phyloP scores from a whole-genome alignment of 2,797 vertebrate species.

The Xyrichtys novacula region DNA sequence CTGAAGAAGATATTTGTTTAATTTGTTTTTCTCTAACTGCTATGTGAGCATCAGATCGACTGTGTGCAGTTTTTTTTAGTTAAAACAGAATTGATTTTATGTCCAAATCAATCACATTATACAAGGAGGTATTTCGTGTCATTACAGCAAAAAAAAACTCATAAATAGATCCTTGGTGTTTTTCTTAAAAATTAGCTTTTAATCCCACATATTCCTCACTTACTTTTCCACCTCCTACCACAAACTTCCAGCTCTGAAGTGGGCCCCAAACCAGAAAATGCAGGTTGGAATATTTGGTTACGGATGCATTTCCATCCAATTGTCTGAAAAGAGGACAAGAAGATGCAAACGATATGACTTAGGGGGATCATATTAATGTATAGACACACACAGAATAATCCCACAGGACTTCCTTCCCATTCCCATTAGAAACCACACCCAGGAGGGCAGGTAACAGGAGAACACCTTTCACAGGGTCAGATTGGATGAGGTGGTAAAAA shows the following conservation, averaged over 20 bases:
- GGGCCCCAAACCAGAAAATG: slow-evolving; percentile 69
- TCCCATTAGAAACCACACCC: slow-evolving; percentile 86
- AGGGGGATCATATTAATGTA: slow-evolving; percentile 85
- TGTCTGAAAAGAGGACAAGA: slow-evolving; percentile 82
- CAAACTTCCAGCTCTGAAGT: slow-evolving; percentile 56
- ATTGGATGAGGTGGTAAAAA: slow-evolving; percentile 77
- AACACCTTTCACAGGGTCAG: slow-evolving; percentile 83
- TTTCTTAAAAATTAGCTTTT: not conserved
- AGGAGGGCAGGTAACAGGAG: slow-evolving; percentile 82
- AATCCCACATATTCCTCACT: slow-evolving; percentile 16
- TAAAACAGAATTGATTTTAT: not conserved
- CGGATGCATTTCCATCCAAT: slow-evolving; percentile 84
- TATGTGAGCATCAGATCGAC: not conserved
- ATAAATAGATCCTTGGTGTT: not conserved
- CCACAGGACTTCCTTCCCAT: slow-evolving; percentile 83
- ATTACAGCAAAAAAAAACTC: not conserved
- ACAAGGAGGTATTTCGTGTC: not conserved
- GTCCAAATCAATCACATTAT: not conserved
- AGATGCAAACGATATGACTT: slow-evolving; percentile 84
- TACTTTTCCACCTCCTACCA: slow-evolving; percentile 39
- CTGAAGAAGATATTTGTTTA: too few species aligned
- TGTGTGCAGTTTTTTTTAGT: not conserved
- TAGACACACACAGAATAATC: slow-evolving; percentile 69
- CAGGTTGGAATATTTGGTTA: slow-evolving; percentile 81
- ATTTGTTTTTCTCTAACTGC: not conserved